phyloP scores from a whole-genome alignment of 2,797 vertebrate species.

The Melanotaenia boesemani region DNA sequence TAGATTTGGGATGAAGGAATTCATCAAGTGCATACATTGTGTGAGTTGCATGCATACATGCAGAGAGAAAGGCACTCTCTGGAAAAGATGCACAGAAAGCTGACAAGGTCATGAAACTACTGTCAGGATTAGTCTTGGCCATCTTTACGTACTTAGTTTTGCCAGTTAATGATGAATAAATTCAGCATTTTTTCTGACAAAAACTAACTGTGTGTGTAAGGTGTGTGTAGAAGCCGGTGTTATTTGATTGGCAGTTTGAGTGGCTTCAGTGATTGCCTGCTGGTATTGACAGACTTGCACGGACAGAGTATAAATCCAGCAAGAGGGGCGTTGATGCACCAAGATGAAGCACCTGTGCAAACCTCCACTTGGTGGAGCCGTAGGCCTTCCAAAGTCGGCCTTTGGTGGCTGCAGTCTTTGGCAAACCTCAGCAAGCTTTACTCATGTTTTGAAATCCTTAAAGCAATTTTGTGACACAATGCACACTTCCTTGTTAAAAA shows the following conservation, averaged over 20 bases:
- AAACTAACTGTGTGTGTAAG: conserved; percentile 6
- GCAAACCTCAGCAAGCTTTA: conserved; percentile 72
- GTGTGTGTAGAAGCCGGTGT: conserved; percentile 10
- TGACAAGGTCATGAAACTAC: conserved; percentile 55
- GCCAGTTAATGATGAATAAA: conserved; percentile 5
- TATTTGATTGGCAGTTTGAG: conserved; percentile 70
- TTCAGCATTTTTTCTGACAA: background rate
- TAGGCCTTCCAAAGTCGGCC: conserved; percentile 72
- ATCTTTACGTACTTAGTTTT: background rate
- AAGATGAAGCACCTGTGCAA: conserved; percentile 33
- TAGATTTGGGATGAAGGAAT: background rate
- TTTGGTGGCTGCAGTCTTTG: conserved; percentile 56
- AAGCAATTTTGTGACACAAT: conserved; percentile 75
- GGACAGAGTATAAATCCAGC: conserved; percentile 62
- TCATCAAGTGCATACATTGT: conserved; percentile 36
- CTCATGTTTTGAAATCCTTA: conserved; percentile 75
- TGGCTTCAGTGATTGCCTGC: conserved; percentile 66
- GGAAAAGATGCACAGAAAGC: background rate
- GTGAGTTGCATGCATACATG: background rate
- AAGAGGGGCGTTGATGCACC: conserved; percentile 56
- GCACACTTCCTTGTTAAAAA: conserved; percentile 69
- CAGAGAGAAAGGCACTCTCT: background rate
- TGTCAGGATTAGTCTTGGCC: conserved; percentile 20
- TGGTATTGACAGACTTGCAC: conserved; percentile 59
- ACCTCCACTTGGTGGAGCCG: conserved; percentile 87